Conservation (phyloP, 1,140 invertebrate species). For the Bombus confusus region DNA sequence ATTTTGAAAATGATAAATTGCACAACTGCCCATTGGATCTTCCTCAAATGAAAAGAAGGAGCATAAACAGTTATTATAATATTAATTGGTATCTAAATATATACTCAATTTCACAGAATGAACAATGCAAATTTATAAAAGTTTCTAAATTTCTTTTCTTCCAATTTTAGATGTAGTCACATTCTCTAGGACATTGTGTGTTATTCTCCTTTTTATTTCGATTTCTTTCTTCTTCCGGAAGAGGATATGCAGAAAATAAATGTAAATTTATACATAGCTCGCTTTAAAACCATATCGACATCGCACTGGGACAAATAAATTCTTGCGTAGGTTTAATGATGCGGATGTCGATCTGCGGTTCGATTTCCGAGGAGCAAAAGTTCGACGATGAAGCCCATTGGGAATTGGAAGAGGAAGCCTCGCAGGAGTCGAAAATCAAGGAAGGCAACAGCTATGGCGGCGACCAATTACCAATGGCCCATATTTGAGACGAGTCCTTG, state of each 20-base stretch:
- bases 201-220: neutral
- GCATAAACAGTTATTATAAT: neutral
- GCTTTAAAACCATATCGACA: too few species aligned
- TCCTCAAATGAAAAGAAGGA: neutral
- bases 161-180: neutral
- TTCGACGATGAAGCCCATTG: constrained; percentile 81
- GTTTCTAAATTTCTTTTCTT: neutral
- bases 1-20: neutral
- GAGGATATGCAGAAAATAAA: neutral
- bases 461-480: constrained; percentile 75
- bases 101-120: neutral
- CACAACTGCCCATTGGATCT: neutral
- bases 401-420: constrained; percentile 79
- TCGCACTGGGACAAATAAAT: neutral
- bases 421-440: constrained; percentile 66
- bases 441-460: constrained; percentile 57
- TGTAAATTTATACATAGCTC: neutral
- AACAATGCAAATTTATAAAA: neutral
- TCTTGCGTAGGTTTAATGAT: constrained; percentile 76
- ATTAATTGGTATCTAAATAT: neutral
- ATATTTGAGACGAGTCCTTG: constrained; percentile 64
- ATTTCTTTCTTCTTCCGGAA: neutral
- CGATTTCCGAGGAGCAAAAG: constrained; percentile 77
- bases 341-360: constrained; percentile 76
- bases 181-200: neutral